Evolutionary conservation across 2,113 vertebrate genomes (phyloP), one percentile per base, ranked within the genome.

Genomic region (Artemisiospiza belli): DNA sequence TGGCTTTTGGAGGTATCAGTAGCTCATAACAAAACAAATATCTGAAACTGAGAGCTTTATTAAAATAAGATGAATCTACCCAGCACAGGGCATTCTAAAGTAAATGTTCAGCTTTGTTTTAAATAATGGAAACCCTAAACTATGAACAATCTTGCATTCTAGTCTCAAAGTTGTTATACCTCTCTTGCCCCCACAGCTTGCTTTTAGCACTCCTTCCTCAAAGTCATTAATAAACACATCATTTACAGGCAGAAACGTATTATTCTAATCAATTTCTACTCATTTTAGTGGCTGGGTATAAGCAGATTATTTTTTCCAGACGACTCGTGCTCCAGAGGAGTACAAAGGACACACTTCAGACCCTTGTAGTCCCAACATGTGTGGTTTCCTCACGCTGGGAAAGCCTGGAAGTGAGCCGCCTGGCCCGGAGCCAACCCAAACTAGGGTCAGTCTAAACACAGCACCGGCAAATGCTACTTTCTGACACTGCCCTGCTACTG

Each of bases 361-460:
- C 52, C 69, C 92, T 83, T 63, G 46, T 76, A 94, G 62, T 91
- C 94, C 95, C 86, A 10, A 94, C 83, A 93, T 74, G 94, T 95
- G 96, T 95, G 91, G 94, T 96, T 98, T 98, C 93, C 93, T 96
- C 77, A 4, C 86, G 73, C 89, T 30, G 44, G 90, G 95, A 79
- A 93, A 83, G 78, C 41, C 68, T 97, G 95, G 95, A 97, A 92
- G 79, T 4, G 2, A 96, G 94, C 96, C 18, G 33, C 76, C 89
- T 97, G 97, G 98, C 96, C 68, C 0, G 0, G 25, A 1, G 97
- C 98, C 98, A 98, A 97, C 5, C 59, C 90, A 98, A 98, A 98
- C 96, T 80, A 35, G 0, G 1, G 78, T 87, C 92, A 96, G 92
- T 95, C 94, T 97, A 97, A 98, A 98, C 96, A 96, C 86, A 74